Evolutionary conservation across 2,113 vertebrate genomes (phyloP).

Genomic region (Trichomycterus rosablanca): DNA sequence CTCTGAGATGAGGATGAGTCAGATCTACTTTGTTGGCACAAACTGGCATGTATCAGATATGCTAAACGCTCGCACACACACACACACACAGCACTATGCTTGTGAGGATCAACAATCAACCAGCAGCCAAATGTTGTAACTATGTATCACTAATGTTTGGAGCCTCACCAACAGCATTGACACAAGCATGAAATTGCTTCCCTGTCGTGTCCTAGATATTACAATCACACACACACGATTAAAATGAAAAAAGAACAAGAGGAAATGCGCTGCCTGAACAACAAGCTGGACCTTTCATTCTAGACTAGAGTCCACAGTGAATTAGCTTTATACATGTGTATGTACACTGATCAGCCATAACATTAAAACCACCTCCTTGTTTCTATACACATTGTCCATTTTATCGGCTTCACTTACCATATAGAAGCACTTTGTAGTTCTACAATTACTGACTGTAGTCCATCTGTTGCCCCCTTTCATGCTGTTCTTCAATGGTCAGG

Average conservation of each 20-base stretch:
- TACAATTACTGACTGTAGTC: no score
- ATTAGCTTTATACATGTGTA: constrained; percentile 27
- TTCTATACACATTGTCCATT: no score
- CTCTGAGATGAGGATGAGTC: constrained; percentile 16
- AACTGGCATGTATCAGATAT: constrained; percentile 3
- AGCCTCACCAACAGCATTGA: background rate
- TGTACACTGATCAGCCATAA: no score
- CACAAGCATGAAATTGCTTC: constrained; percentile 7
- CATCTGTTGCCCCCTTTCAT: no score
- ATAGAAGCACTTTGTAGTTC: no score
- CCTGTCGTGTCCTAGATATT: background rate
- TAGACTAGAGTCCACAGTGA: constrained; percentile 9
- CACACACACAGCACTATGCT: background rate
- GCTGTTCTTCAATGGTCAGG: no score
- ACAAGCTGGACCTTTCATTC: background rate
- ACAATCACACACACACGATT: constrained; percentile 8
- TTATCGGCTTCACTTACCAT: no score
- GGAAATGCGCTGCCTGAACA: no score
- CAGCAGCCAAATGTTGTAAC: background rate
- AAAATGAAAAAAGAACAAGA: background rate
- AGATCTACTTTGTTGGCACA: constrained; percentile 5
- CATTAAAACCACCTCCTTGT: no score
- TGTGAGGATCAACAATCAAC: background rate
- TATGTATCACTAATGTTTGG: background rate
- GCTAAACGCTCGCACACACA: background rate